Conservation (phyloP, 2,113 vertebrate species). For the human region GRCh38 chr19:16035001-16035500, state of each 20-base stretch:
- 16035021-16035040: constrained; percentile 99
- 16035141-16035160: not conserved
- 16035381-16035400: too few relatives aligned
- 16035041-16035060: constrained; percentile 97
- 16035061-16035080: constrained; percentile 96
- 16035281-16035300: not conserved
- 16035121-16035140: not conserved
- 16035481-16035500: not conserved
- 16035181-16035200: not conserved
- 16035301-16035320: not conserved
- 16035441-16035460: too few relatives aligned
- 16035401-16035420: too few relatives aligned
- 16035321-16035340: not conserved
- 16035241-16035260: not conserved
- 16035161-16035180: not conserved
- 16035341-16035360: not conserved
- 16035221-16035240: not conserved
- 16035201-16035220: not conserved
- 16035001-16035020: not conserved
- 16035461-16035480: too few relatives aligned
- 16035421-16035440: too few relatives aligned
- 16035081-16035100: constrained; percentile 67
- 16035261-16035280: not conserved
- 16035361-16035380: not conserved
- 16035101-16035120: not conserved